Conservation (phyloP, 2,888 invertebrate species). For the Catonia carolina region DNA sequence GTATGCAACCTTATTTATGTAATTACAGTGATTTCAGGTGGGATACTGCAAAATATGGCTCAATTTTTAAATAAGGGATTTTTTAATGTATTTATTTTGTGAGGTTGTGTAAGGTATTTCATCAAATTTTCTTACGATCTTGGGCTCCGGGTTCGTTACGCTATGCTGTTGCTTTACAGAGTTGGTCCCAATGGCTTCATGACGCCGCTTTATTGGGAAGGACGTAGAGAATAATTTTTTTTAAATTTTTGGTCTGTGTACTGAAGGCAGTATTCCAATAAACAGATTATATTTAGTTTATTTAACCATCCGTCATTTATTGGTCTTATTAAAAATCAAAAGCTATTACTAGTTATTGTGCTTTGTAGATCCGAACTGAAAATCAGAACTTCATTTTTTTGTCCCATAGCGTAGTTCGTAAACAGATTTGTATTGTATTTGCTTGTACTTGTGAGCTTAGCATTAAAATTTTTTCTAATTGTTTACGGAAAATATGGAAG, state of each 20-base stretch:
- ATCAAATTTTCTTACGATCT: conserved; percentile 17
- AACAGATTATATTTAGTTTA: background rate
- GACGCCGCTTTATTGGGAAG: conserved; percentile 8
- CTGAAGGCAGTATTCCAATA: too few relatives aligned
- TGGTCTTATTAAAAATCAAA: too few relatives aligned
- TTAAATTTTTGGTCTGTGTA: too few relatives aligned
- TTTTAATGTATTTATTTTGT: conserved; percentile 23
- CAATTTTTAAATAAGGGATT: conserved; percentile 8
- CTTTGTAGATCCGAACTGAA: too few relatives aligned
- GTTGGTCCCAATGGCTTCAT: conserved; percentile 5
- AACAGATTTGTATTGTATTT: too few relatives aligned
- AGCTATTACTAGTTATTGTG: too few relatives aligned
- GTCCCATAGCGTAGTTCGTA: too few relatives aligned
- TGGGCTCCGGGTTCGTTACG: background rate
- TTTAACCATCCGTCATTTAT: too few relatives aligned
- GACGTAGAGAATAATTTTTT: background rate
- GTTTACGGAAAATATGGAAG: too few relatives aligned
- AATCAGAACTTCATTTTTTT: too few relatives aligned
- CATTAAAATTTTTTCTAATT: too few relatives aligned
- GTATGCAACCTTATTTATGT: conserved; percentile 50
- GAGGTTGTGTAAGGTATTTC: conserved; percentile 10
- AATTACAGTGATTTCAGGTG: conserved; percentile 25
- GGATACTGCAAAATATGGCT: conserved; percentile 5
- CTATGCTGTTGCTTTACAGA: background rate
- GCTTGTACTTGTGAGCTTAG: too few relatives aligned